Conservation (phyloP, 2,888 invertebrate species). For the Scotopteryx bipunctaria region DNA sequence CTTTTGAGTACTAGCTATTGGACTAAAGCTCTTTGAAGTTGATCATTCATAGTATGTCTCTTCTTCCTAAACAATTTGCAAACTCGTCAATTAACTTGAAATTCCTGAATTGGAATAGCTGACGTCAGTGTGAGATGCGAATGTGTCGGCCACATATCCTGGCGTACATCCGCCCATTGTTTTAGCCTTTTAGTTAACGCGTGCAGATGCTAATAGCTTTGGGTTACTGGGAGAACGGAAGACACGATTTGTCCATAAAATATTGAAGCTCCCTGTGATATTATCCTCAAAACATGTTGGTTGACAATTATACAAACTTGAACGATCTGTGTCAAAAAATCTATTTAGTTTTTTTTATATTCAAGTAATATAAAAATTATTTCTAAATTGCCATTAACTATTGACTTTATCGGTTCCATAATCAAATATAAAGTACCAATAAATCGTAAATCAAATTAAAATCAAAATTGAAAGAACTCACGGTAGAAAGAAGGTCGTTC, state of each 20-base stretch:
- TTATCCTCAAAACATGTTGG: too few species aligned
- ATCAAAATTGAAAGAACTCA: constrained; percentile 1
- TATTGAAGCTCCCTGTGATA: constrained; percentile 8
- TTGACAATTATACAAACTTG: too few species aligned
- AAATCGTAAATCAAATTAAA: constrained; percentile 8
- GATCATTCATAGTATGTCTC: constrained; percentile 6
- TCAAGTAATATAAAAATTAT: too few species aligned
- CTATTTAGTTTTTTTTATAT: too few species aligned
- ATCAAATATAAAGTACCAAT: neutral
- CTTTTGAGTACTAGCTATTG: too few species aligned
- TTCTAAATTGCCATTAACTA: too few species aligned
- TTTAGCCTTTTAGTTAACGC: constrained; percentile 50
- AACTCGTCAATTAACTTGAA: constrained; percentile 44
- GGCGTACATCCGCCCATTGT: constrained; percentile 70
- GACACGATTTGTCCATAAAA: constrained; percentile 32
- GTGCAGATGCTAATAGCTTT: constrained; percentile 54
- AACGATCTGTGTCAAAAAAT: too few species aligned
- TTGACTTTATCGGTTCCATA: neutral
- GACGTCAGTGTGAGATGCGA: constrained; percentile 63
- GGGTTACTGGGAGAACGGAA: constrained; percentile 44
- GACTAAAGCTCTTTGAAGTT: neutral
- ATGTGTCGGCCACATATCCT: constrained; percentile 67
- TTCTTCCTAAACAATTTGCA: constrained; percentile 25
- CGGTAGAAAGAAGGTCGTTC: constrained; percentile 1
- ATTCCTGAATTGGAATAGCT: constrained; percentile 53